Evolutionary conservation across 2,113 vertebrate species (phyloP).

Genomic region (Periophthalmodon schlosseri): DNA sequence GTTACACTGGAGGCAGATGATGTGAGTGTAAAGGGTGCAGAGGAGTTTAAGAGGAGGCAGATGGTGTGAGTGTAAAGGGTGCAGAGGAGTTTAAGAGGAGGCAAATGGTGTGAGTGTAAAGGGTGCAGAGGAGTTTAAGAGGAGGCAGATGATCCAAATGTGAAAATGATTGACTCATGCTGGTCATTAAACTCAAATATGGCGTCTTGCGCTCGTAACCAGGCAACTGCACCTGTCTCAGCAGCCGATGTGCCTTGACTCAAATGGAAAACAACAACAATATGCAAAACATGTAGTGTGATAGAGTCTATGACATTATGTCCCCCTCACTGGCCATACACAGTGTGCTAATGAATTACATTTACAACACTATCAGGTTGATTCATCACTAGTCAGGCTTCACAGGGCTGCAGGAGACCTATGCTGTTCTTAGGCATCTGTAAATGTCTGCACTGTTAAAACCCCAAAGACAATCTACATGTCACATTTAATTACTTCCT

Average conservation of each 20-base stretch:
- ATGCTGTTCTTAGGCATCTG: neutral
- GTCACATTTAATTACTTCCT: neutral
- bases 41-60: neutral
- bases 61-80: neutral
- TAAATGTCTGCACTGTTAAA: neutral
- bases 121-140: neutral
- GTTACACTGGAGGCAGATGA: neutral
- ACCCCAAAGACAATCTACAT: slow-evolving; percentile 4
- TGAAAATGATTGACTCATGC: neutral
- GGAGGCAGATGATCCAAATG: neutral
- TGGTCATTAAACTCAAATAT: slow-evolving; percentile 9
- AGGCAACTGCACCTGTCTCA: slow-evolving; percentile 13
- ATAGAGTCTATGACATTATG: neutral
- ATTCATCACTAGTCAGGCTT: neutral
- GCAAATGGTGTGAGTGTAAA: neutral
- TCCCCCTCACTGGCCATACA: slow-evolving; percentile 5
- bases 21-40: neutral
- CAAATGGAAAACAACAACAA: slow-evolving; percentile 45
- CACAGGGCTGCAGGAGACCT: neutral
- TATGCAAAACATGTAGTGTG: slow-evolving; percentile 58
- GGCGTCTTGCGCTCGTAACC: slow-evolving; percentile 3
- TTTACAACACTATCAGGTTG: neutral
- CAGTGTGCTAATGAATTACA: neutral
- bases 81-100: neutral
- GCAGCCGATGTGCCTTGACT: slow-evolving; percentile 69